Percentiles rank a stretch among this genome's conserved stretches.
phyloP scores from a whole-genome alignment of 2,888 invertebrate genomes.

The Orchestes rusci region DNA sequence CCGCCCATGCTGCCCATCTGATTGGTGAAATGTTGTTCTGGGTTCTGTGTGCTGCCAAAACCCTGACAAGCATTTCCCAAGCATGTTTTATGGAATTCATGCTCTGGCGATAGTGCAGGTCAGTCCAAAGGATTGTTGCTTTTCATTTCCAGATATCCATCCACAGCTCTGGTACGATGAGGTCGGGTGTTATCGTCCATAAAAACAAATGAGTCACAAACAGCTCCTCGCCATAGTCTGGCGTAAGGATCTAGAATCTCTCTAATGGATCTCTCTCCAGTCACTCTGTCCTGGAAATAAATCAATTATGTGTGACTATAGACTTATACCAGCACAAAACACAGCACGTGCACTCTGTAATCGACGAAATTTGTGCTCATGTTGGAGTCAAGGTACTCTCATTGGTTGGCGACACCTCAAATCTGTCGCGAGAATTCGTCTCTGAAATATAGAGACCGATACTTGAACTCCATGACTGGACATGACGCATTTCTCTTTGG shows the following conservation, averaged over 20 bases:
- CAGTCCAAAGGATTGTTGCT: background rate
- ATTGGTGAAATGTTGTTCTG: background rate
- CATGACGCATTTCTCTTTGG: constrained; percentile 5
- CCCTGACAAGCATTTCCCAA: background rate
- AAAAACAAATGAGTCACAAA: too few relatives aligned
- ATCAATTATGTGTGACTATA: too few relatives aligned
- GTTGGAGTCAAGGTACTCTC: background rate
- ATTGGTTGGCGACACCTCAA: constrained; percentile 5
- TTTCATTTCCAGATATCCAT: background rate
- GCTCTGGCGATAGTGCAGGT: background rate
- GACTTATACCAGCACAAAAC: too few relatives aligned
- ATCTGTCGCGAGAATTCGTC: constrained; percentile 1
- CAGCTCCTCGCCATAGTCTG: too few relatives aligned
- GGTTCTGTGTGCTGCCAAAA: background rate
- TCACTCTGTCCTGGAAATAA: too few relatives aligned
- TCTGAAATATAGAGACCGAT: constrained; percentile 6
- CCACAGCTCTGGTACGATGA: background rate
- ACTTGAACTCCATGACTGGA: constrained; percentile 6
- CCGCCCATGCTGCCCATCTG: background rate
- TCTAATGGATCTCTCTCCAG: too few relatives aligned
- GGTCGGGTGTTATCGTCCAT: too few relatives aligned
- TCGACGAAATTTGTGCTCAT: constrained; percentile 6
- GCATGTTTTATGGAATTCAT: background rate
- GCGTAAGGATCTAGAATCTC: too few relatives aligned
- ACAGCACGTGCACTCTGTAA: background rate